phyloP scores from a whole-genome alignment of 1,140 invertebrate genomes.

The Apis laboriosa region DNA sequence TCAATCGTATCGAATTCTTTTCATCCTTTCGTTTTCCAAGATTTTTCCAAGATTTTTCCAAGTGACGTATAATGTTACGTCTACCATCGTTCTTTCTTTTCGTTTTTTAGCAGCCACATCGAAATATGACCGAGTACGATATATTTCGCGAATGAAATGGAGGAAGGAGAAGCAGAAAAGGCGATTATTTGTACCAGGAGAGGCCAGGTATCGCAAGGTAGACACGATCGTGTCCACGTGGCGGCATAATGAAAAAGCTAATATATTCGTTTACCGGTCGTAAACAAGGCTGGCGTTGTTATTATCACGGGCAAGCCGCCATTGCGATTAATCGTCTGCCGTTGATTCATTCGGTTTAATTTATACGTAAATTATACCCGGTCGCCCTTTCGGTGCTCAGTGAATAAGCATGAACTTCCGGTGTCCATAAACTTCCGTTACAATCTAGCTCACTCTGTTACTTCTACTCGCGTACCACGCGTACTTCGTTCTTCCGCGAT shows the following conservation, averaged over 20 bases:
- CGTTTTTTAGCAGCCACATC: background rate
- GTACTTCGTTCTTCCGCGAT: background rate
- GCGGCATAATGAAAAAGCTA: slow-evolving; percentile 74
- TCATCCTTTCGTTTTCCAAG: background rate
- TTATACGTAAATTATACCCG: slow-evolving; percentile 73
- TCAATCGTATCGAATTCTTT: background rate
- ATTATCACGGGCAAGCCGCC: slow-evolving; percentile 63
- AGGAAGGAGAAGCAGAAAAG: background rate
- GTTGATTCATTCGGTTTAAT: slow-evolving; percentile 72
- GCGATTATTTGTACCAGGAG: slow-evolving; percentile 52
- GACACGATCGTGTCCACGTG: slow-evolving; percentile 71
- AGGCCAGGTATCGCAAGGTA: slow-evolving; percentile 43
- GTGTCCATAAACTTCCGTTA: slow-evolving; percentile 67
- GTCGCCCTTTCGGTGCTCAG: slow-evolving; percentile 77
- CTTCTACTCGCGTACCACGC: background rate
- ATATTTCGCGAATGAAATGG: background rate
- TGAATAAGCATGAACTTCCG: slow-evolving; percentile 80
- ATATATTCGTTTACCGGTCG: slow-evolving; percentile 71
- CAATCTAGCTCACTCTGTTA: slow-evolving; percentile 34
- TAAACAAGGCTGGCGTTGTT: slow-evolving; percentile 71
- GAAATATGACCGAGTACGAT: background rate
- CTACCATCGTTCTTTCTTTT: background rate
- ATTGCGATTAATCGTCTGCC: slow-evolving; percentile 76
- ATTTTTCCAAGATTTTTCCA: background rate
- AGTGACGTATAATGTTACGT: no score